Percentiles rank a stretch among this genome's conserved stretches.
These are phyloP conservation scores for Hormiphora californensis DNA, from an alignment of 37 sponge, comb jelly and placozoan species.

Conservation along the genomic window DNA sequence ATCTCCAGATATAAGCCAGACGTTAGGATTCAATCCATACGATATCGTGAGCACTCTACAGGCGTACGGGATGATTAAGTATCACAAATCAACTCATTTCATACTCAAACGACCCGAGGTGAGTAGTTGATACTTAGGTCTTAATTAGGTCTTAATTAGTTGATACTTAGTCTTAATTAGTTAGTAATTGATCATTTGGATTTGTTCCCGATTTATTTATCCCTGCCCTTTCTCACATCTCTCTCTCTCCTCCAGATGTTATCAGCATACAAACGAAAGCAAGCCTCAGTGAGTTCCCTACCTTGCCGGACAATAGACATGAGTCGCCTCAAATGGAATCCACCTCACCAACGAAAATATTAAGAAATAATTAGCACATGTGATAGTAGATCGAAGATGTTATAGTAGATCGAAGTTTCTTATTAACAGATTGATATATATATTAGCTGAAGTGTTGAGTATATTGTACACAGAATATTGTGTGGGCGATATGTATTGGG, in stretches of 20 bases:
- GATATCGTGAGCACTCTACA: constrained; percentile 93
- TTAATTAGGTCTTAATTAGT: neutral
- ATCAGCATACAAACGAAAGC: constrained; percentile 26
- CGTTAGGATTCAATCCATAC: constrained; percentile 64
- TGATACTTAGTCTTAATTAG: neutral
- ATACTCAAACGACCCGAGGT: constrained; percentile 61
- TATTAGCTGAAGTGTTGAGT: too few species aligned
- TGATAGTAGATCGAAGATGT: too few species aligned
- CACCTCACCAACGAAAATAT: constrained; percentile 2
- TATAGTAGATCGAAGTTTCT: too few species aligned
- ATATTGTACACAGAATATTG: too few species aligned
- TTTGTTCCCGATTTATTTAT: neutral
- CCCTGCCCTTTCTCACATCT: neutral
- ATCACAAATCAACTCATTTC: constrained; percentile 94
- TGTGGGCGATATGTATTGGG: too few species aligned
- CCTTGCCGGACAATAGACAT: constrained; percentile 23
- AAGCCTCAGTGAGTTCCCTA: neutral
- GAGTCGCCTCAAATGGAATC: constrained; percentile 3
- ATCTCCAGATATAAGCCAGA: constrained; percentile 54
- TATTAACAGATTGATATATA: too few species aligned
- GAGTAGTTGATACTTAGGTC: neutral
- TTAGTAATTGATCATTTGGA: neutral
- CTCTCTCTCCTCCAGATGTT: neutral
- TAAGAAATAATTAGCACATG: too few species aligned
- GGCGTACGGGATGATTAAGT: constrained; percentile 80